Conservation (phyloP, 2,888 invertebrate genomes). For the Crematogaster levior region DNA sequence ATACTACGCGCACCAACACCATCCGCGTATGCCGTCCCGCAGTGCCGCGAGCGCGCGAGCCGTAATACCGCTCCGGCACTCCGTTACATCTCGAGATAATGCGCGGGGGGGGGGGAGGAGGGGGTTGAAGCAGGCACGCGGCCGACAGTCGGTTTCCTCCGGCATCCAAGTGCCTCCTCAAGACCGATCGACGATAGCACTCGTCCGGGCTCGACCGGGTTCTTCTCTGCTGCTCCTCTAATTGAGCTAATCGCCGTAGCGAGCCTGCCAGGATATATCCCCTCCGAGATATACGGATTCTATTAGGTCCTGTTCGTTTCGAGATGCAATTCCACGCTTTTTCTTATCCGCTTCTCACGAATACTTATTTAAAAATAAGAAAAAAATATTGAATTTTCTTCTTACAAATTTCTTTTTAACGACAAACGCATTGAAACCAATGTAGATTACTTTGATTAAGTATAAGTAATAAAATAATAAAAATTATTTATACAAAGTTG, state of each 20-base stretch:
- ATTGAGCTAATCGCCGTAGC: slow-evolving; percentile 56
- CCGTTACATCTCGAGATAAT: slow-evolving; percentile 82
- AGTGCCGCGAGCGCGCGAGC: slow-evolving; percentile 53
- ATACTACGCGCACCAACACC: slow-evolving; percentile 78
- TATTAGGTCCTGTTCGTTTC: neutral
- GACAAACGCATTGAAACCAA: neutral
- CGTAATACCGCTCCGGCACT: slow-evolving; percentile 68
- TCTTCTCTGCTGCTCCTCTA: slow-evolving; percentile 24
- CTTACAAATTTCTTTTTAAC: neutral
- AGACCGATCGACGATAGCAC: slow-evolving; percentile 54
- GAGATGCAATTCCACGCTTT: neutral
- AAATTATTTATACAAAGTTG: neutral
- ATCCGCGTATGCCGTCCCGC: slow-evolving; percentile 37
- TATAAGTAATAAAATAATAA: no score
- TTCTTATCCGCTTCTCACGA: neutral
- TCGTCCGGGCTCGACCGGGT: slow-evolving; percentile 15
- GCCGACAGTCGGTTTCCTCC: slow-evolving; percentile 33
- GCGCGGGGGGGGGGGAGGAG: slow-evolving; percentile 65
- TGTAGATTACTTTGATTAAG: slow-evolving; percentile 1
- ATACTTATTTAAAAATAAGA: neutral
- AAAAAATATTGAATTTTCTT: neutral
- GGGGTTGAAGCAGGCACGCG: slow-evolving; percentile 58
- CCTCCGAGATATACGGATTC: slow-evolving; percentile 11
- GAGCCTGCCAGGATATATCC: neutral
- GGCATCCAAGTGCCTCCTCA: slow-evolving; percentile 48